Percentiles rank a stretch among this genome's conserved stretches.
Evolutionary conservation across 2,113 vertebrate species (phyloP).

Genomic region (Carassius carassius): DNA sequence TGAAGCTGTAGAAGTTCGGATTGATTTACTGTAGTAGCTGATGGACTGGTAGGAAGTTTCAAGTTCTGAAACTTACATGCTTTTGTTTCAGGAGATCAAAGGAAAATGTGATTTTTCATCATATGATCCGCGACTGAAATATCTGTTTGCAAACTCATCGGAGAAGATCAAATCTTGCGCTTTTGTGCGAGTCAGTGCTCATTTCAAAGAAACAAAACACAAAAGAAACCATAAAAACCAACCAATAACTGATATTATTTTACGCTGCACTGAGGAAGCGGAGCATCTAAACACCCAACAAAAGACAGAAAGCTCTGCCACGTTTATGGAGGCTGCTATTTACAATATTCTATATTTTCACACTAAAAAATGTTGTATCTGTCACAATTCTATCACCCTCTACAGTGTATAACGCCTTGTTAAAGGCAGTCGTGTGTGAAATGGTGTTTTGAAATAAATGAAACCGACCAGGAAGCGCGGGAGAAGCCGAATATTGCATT

Average conservation of each 20-base stretch:
- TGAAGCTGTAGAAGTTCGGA: not conserved
- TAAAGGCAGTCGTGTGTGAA: slow-evolving; percentile 99
- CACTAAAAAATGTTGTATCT: slow-evolving; percentile 96
- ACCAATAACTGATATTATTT: slow-evolving; percentile 86
- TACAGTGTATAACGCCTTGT: slow-evolving; percentile 93
- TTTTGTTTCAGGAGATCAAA: not conserved
- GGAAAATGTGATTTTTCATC: not conserved
- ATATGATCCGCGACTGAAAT: not conserved
- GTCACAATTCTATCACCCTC: slow-evolving; percentile 98
- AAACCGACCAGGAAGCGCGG: slow-evolving; percentile 88
- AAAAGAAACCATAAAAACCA: slow-evolving; percentile 70
- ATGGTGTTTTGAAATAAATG: slow-evolving; percentile 99
- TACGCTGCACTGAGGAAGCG: slow-evolving; percentile 78
- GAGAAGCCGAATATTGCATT: slow-evolving; percentile 92
- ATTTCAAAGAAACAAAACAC: slow-evolving; percentile 33
- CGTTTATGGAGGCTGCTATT: slow-evolving; percentile 92
- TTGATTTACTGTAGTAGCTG: too few species aligned
- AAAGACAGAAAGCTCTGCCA: slow-evolving; percentile 76
- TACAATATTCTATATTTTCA: slow-evolving; percentile 97
- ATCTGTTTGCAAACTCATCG: slow-evolving; percentile 6
- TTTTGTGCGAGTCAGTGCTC: not conserved
- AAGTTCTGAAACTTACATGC: not conserved
- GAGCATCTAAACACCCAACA: slow-evolving; percentile 54
- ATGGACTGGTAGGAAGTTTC: not conserved
- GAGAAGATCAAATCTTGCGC: not conserved